phyloP scores from a whole-genome alignment of 2,797 vertebrate species.

The Enteromius afrohamiltoni region DNA sequence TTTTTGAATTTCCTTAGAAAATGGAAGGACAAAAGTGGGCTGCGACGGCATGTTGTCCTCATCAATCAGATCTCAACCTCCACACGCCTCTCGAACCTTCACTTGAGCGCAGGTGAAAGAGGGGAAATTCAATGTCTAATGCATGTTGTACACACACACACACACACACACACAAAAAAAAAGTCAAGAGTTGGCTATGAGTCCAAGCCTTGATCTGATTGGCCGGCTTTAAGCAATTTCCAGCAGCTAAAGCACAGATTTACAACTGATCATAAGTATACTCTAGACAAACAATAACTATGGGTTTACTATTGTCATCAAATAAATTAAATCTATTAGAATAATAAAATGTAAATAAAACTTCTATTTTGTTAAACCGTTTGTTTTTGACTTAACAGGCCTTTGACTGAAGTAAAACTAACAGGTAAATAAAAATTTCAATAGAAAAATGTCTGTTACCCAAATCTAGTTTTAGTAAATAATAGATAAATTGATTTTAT shows the following conservation, averaged over 20 bases:
- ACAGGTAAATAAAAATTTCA: too few species aligned
- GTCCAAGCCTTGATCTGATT: background rate
- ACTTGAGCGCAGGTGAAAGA: background rate
- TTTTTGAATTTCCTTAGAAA: background rate
- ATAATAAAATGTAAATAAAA: background rate
- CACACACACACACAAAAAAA: background rate
- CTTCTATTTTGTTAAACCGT: background rate
- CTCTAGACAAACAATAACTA: background rate
- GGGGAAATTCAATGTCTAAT: background rate
- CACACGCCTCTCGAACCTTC: conserved; percentile 2
- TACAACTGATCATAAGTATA: background rate
- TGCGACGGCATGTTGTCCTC: background rate
- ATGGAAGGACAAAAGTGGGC: conserved; percentile 2
- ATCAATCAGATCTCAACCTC: conserved; percentile 30
- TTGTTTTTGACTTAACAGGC: background rate
- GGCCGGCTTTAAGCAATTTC: background rate
- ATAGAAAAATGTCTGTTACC: too few species aligned
- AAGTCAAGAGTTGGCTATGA: background rate
- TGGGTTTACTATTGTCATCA: too few species aligned
- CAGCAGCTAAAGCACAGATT: background rate
- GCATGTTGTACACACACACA: background rate
- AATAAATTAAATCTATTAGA: background rate
- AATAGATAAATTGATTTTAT: too few species aligned
- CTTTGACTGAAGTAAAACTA: background rate
- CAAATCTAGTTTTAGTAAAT: too few species aligned